Conservation (phyloP, 92 coral and sea anemone genomes). For the Nematostella vectensis region DNA sequence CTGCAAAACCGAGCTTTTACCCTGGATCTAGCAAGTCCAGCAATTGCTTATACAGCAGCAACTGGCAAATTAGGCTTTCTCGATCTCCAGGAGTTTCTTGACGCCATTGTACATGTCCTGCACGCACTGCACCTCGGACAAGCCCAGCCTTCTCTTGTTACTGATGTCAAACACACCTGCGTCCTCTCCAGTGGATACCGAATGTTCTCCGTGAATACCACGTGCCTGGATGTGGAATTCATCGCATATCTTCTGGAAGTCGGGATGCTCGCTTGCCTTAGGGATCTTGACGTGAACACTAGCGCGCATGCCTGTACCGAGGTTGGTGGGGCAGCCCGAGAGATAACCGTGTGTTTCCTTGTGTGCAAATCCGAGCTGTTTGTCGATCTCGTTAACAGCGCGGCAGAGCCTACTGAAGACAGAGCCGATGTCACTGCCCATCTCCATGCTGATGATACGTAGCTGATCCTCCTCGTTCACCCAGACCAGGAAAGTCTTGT, state of each 20-base stretch:
- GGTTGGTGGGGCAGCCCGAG: conserved; percentile 82
- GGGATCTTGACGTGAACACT: conserved; percentile 92
- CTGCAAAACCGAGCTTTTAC: too few species aligned
- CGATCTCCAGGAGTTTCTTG: conserved; percentile 65
- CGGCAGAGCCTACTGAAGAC: conserved; percentile 64
- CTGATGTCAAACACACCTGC: conserved; percentile 85
- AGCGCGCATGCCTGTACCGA: conserved; percentile 89
- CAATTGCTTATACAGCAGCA: too few species aligned
- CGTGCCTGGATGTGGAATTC: conserved; percentile 61
- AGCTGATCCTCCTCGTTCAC: conserved; percentile 89
- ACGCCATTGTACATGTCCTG: conserved; percentile 93
- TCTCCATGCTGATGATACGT: conserved; percentile 90
- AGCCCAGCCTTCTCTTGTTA: conserved; percentile 73
- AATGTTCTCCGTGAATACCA: conserved; percentile 86
- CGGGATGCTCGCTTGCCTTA: conserved; percentile 55
- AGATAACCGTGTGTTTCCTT: conserved; percentile 62
- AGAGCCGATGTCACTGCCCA: conserved; percentile 71
- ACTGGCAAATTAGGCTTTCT: conserved; percentile 28
- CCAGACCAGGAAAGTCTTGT: conserved; percentile 88
- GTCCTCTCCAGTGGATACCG: conserved; percentile 77
- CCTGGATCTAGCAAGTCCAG: too few species aligned
- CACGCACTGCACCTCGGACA: conserved; percentile 85
- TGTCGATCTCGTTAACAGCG: conserved; percentile 78
- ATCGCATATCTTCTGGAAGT: conserved; percentile 53
- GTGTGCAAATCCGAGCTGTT: conserved; percentile 63